Conservation (phyloP, 2,113 vertebrate species). For the Toxotes jaculatrix region DNA sequence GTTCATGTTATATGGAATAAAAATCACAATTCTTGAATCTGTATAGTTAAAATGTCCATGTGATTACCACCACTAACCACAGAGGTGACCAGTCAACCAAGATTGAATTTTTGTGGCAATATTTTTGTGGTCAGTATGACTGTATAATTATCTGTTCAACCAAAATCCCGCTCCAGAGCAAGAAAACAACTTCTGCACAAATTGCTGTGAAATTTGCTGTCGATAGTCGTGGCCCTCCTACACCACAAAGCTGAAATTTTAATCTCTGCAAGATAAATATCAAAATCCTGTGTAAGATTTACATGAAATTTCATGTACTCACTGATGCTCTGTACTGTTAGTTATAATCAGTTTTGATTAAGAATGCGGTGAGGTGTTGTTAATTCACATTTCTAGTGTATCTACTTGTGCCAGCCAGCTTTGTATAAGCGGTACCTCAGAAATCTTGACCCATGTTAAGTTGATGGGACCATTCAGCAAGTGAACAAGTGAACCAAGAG, state of each 20-base stretch:
- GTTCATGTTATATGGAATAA: background rate
- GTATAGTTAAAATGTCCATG: no score
- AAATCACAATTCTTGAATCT: no score
- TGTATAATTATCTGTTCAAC: background rate
- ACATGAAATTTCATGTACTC: background rate
- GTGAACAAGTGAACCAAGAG: conserved; percentile 16
- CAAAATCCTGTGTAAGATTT: background rate
- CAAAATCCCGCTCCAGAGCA: background rate
- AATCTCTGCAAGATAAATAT: background rate
- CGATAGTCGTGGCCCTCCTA: background rate
- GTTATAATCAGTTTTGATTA: no score
- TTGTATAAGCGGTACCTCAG: background rate
- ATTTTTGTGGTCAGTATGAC: background rate
- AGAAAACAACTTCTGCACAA: background rate
- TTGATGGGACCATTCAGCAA: conserved; percentile 15
- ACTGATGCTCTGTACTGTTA: background rate
- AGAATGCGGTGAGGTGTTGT: no score
- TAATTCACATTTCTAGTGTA: no score
- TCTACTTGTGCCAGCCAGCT: background rate
- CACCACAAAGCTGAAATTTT: background rate
- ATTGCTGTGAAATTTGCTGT: background rate
- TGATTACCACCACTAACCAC: background rate
- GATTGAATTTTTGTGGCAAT: background rate
- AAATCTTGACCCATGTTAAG: conserved; percentile 8
- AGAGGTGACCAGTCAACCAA: background rate